phyloP scores from a whole-genome alignment of 2,113 vertebrate genomes.

The Oreochromis spilurus region DNA sequence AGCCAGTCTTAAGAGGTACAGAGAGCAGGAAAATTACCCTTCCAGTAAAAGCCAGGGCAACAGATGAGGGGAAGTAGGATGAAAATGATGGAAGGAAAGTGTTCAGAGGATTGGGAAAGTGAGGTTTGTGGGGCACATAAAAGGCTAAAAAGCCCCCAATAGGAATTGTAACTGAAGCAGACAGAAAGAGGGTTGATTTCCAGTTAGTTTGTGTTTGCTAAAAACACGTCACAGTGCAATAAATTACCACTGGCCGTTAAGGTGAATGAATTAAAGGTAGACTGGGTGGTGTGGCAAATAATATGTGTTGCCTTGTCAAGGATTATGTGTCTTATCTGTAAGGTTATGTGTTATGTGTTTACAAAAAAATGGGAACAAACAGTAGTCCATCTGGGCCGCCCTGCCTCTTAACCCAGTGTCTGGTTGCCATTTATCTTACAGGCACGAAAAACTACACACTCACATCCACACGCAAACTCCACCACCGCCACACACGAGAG shows the following conservation, averaged over 20 bases:
- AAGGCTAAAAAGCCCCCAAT: not conserved
- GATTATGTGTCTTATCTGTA: not conserved
- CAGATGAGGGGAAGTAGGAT: constrained; percentile 33
- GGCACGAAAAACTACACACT: constrained; percentile 30
- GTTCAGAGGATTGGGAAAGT: not conserved
- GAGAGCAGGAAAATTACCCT: constrained; percentile 53
- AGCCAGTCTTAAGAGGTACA: constrained; percentile 33
- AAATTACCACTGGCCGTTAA: not conserved
- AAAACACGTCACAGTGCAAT: not conserved
- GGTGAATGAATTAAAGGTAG: not conserved
- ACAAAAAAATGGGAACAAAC: constrained; percentile 36
- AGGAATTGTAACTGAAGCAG: not conserved
- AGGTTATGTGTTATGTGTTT: not conserved
- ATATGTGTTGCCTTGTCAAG: not conserved
- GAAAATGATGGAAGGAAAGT: not conserved
- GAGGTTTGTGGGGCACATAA: not conserved
- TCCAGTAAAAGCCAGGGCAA: constrained; percentile 61
- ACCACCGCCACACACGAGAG: constrained; percentile 6
- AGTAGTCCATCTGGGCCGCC: constrained; percentile 51
- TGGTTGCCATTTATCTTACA: constrained; percentile 58
- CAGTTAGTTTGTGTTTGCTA: constrained; percentile 26
- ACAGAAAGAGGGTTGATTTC: constrained; percentile 19
- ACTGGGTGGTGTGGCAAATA: not conserved
- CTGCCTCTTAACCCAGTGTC: constrained; percentile 51
- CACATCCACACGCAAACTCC: constrained; percentile 3